Percentiles rank a stretch among this genome's conserved stretches.
Conservation (phyloP, 2,797 vertebrate species). For the Parambassis ranga region DNA sequence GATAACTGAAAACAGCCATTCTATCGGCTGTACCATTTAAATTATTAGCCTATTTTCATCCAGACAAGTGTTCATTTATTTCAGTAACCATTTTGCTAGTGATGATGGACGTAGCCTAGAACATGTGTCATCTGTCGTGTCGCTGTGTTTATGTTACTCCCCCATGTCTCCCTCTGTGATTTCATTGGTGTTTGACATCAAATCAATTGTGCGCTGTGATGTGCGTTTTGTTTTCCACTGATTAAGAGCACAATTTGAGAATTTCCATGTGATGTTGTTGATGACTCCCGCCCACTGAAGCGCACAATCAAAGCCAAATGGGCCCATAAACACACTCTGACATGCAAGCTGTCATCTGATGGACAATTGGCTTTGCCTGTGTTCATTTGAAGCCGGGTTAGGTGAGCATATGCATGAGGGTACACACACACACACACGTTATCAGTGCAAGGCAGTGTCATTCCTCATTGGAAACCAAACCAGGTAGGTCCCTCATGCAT, state of each 20-base stretch:
- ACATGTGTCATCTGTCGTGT: too few species aligned
- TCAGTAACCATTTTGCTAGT: too few species aligned
- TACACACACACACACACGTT: background rate
- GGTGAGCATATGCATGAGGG: constrained; percentile 20
- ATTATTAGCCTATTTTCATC: too few species aligned
- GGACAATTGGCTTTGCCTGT: constrained; percentile 34
- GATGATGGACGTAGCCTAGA: too few species aligned
- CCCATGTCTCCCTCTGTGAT: background rate
- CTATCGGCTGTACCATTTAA: too few species aligned
- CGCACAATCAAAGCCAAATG: constrained; percentile 25
- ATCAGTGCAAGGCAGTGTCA: constrained; percentile 34
- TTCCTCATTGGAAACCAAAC: constrained; percentile 65
- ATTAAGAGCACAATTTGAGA: constrained; percentile 19
- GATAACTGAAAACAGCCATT: too few species aligned
- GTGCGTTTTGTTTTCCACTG: constrained; percentile 7
- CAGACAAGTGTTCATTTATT: too few species aligned
- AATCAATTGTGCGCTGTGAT: background rate
- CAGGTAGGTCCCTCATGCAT: constrained; percentile 59
- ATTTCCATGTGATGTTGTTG: constrained; percentile 5
- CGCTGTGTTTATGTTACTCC: background rate
- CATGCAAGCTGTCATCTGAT: constrained; percentile 39
- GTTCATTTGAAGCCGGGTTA: constrained; percentile 33
- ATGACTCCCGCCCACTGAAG: constrained; percentile 14
- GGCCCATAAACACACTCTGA: constrained; percentile 39
- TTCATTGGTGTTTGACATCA: constrained; percentile 1